Percentiles rank a stretch among this genome's conserved stretches.
Conservation (phyloP, 2,113 vertebrate species). For the Dasypus novemcinctus region DNA sequence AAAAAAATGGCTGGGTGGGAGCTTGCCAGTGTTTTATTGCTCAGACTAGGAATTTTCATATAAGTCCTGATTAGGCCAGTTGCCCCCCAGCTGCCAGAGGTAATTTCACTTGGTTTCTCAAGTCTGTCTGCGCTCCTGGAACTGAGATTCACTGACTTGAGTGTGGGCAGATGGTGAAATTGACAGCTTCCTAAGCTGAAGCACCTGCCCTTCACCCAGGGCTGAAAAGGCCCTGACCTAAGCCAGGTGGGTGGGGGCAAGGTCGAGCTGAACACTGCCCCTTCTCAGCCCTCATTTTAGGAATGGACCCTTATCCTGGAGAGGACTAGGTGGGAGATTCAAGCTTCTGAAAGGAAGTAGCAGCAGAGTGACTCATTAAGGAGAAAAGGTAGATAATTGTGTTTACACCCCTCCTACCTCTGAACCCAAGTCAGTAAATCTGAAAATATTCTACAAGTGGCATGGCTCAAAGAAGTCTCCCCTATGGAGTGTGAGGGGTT, state of each 20-base stretch:
- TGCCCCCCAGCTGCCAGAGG: constrained; percentile 18
- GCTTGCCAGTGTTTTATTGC: background rate
- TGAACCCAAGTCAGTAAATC: background rate
- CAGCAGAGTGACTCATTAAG: background rate
- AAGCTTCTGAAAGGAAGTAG: background rate
- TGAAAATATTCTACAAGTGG: background rate
- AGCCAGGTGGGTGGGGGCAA: background rate
- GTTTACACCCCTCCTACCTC: background rate
- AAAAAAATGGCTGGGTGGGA: background rate
- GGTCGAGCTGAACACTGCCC: too few relatives aligned
- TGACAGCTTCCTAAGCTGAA: background rate
- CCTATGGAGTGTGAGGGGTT: background rate
- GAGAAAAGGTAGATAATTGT: background rate
- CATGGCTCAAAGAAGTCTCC: background rate
- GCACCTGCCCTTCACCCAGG: background rate
- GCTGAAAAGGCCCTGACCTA: background rate
- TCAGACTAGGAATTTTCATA: constrained; percentile 46
- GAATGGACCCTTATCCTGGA: background rate
- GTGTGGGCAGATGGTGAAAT: background rate
- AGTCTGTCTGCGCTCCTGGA: background rate
- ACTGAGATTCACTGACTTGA: background rate
- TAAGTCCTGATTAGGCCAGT: background rate
- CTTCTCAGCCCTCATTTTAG: background rate
- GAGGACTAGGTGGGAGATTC: background rate
- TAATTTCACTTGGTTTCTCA: constrained; percentile 15